Base-by-base conservation (phyloP, 2,113 vertebrate genomes). In the Corydoras maculifer region DNA sequence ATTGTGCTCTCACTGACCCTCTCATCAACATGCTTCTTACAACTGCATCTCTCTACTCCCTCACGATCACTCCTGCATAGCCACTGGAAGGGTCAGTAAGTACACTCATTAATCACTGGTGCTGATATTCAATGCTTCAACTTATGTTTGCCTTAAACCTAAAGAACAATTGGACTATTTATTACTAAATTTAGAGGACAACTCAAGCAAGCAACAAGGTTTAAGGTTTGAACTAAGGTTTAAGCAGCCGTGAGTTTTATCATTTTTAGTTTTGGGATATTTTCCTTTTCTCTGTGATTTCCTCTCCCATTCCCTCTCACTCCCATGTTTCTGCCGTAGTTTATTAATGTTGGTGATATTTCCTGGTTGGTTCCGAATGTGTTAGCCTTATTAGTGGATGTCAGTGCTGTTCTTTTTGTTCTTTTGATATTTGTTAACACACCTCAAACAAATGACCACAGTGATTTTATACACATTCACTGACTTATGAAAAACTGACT, bases 71-170 rank as follows among this genome's bases (percentile, higher is more conserved):
- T 67, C 59, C 72, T 64, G 49, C 67, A 66, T 68, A 74, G 50
- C 68, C 74, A 75, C 68, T 73, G 71, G 78, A 79, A 65, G 48
- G 68, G 60, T 68, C 70, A 77, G 79, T 80, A 81, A 77, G 77
- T 70, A 76, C 59, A 58, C 35, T 49, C 68, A 67, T 62, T 35
- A 62, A 63, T 73, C 71, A 59, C 70, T 50, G 63, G 63, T 51
- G 57, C 65, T 67, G 49, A 72, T 53, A 48, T 51, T 62, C 53
- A 54, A 76, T 64, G 75, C 68, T 77, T 80, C 60, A 70, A 65
- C 50, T 60, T 68, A 61, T 31, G 54, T 58, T 75, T 72, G 58
- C 60, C 3, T 15, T 57, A 63, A 25, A 32, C 29, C 51, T 54
- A n/a, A 2, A 14, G 35, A 43, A 8, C 35, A 43, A 43, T 43